Conservation (phyloP, 2,113 vertebrate genomes). For the Patagioenas fasciata region DNA sequence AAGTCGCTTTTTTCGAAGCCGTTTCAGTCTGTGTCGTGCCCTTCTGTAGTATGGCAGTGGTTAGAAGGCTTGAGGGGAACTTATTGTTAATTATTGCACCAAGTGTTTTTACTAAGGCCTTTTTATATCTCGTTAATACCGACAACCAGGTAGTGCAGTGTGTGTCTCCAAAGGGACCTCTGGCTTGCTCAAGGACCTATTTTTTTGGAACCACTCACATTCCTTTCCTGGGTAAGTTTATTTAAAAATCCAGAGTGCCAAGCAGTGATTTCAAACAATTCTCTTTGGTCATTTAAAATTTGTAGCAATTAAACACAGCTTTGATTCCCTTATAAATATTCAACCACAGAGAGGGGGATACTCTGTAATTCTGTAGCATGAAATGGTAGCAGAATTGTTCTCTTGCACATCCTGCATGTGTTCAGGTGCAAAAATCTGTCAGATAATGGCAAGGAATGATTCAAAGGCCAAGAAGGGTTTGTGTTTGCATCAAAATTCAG, state of each 20-base stretch:
- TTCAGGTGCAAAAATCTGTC: neutral
- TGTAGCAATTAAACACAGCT: neutral
- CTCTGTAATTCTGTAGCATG: neutral
- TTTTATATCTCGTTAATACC: conserved; percentile 3
- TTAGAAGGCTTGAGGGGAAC: conserved; percentile 4
- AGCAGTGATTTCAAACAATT: neutral
- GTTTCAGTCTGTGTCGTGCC: conserved; percentile 4
- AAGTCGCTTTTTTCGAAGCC: conserved; percentile 39
- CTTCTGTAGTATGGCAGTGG: conserved; percentile 23
- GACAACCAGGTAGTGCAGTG: conserved; percentile 88
- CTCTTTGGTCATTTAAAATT: neutral
- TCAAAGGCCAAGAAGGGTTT: neutral
- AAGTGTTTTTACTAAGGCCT: neutral
- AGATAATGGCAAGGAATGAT: neutral
- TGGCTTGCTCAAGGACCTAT: conserved; percentile 93
- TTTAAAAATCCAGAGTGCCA: neutral
- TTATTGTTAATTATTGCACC: neutral
- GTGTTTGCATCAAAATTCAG: neutral
- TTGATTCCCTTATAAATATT: neutral
- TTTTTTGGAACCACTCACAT: conserved; percentile 91
- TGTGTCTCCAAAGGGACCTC: conserved; percentile 89
- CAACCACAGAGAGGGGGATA: neutral
- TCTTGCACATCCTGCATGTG: rapidly evolving
- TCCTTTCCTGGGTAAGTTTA: conserved; percentile 88
- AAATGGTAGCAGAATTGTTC: neutral